Percentiles rank a stretch among this genome's conserved stretches.
Evolutionary conservation across 1,140 invertebrate species (phyloP).

Genomic region (Apis florea): DNA sequence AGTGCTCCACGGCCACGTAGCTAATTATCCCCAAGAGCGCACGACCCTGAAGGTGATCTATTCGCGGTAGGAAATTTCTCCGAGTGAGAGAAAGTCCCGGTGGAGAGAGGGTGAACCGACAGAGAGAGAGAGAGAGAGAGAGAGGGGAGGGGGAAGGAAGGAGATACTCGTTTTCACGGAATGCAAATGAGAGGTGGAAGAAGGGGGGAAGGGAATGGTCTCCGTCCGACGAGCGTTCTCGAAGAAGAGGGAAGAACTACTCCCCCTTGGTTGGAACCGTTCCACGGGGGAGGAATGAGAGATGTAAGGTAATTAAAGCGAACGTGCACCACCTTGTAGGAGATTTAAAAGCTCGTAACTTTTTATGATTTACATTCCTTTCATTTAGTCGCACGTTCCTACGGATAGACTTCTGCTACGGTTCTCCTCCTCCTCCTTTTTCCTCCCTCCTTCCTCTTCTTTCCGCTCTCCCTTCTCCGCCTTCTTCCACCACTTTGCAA

Average conservation of each 20-base stretch:
- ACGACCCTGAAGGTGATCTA: constrained; percentile 77
- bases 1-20: constrained; percentile 70
- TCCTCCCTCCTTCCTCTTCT: not conserved
- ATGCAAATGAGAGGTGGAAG: constrained; percentile 75
- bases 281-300: constrained; percentile 73
- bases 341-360: constrained; percentile 82
- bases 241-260: constrained; percentile 3
- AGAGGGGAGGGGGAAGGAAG: not conserved
- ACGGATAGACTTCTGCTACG: constrained; percentile 72
- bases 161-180: constrained; percentile 74
- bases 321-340: constrained; percentile 80
- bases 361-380: constrained; percentile 82
- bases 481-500: constrained; percentile 61
- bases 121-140: fast-evolving
- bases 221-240: constrained; percentile 26
- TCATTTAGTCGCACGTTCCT: constrained; percentile 79
- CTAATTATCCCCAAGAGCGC: constrained; percentile 77
- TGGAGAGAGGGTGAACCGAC: constrained; percentile 31
- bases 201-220: constrained; percentile 29
- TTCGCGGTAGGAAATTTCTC: constrained; percentile 71
- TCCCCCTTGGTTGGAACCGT: constrained; percentile 1
- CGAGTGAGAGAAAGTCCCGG: constrained; percentile 48
- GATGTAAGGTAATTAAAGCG: constrained; percentile 81
- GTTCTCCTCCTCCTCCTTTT: constrained; percentile 42
- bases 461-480: constrained; percentile 2